Conservation (phyloP, 2,888 invertebrate species). For the Mayetiola destructor region DNA sequence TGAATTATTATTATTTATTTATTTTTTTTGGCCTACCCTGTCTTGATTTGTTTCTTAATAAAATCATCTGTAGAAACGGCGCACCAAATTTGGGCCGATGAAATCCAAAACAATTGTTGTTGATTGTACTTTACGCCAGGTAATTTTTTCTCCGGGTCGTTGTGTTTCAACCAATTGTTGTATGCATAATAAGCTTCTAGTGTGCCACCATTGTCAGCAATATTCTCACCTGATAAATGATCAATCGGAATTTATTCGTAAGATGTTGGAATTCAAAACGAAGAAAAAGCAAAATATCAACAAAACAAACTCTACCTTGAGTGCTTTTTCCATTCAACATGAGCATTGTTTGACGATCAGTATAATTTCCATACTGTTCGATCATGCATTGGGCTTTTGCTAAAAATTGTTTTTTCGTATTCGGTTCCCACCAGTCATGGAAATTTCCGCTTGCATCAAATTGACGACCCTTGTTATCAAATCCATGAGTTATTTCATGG, state of each 20-base stretch:
- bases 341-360: background rate
- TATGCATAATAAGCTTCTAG: background rate
- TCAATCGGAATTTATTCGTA: too few relatives aligned
- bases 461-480: background rate
- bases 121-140: background rate
- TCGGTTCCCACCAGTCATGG: background rate
- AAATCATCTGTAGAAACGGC: too few relatives aligned
- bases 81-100: background rate
- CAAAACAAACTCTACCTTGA: background rate
- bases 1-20: too few relatives aligned
- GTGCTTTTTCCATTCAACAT: background rate
- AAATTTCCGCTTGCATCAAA: background rate
- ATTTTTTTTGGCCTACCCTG: too few relatives aligned
- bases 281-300: background rate
- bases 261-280: background rate
- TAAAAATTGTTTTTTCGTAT: background rate
- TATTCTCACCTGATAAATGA: background rate
- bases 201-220: background rate
- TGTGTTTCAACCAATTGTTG: background rate
- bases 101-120: background rate
- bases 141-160: background rate
- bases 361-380: background rate
- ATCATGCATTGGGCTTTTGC: background rate
- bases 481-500: conserved; percentile 65
- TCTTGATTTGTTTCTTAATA: too few relatives aligned